Evolutionary conservation across 1,140 invertebrate genomes (phyloP).

Genomic region (Drosophila jambulina): DNA sequence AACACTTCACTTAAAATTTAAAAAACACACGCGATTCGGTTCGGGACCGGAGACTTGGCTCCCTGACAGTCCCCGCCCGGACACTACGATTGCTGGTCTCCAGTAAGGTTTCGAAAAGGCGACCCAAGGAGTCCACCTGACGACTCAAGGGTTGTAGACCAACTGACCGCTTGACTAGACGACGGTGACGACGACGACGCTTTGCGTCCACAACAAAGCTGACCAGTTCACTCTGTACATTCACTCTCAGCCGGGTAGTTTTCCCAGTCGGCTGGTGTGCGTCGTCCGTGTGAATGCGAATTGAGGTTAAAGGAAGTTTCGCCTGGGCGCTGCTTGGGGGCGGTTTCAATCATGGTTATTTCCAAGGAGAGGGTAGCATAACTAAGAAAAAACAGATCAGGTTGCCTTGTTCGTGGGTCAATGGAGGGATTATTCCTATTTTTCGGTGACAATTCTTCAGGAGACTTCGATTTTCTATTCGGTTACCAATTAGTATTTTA

Average conservation of each 20-base stretch:
- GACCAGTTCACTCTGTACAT: conserved; percentile 30
- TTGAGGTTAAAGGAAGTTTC: conserved; percentile 85
- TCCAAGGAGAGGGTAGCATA: conserved; percentile 16
- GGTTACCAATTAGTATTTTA: no score
- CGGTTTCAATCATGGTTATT: conserved; percentile 55
- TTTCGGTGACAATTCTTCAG: neutral
- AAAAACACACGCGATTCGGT: conserved; percentile 27
- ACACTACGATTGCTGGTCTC: neutral
- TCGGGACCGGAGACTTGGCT: conserved; percentile 15
- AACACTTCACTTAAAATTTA: conserved; percentile 62
- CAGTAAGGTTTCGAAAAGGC: neutral
- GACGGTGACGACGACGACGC: conserved; percentile 13
- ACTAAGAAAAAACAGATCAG: neutral
- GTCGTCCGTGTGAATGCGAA: conserved; percentile 58
- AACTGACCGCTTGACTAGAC: conserved; percentile 77
- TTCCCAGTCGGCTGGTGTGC: conserved; percentile 40
- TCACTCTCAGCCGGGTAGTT: conserved; percentile 66
- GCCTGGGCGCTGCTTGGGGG: conserved; percentile 41
- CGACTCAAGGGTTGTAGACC: conserved; percentile 70
- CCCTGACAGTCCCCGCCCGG: conserved; percentile 54
- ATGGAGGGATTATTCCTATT: no score
- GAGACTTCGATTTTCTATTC: neutral
- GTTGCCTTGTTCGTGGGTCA: neutral
- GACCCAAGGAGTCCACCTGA: conserved; percentile 46
- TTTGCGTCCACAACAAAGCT: conserved; percentile 69